Evolutionary conservation across 2,113 vertebrate species (phyloP), one percentile per base, ranked within the genome.

Genomic region (Indicator maculatus): DNA sequence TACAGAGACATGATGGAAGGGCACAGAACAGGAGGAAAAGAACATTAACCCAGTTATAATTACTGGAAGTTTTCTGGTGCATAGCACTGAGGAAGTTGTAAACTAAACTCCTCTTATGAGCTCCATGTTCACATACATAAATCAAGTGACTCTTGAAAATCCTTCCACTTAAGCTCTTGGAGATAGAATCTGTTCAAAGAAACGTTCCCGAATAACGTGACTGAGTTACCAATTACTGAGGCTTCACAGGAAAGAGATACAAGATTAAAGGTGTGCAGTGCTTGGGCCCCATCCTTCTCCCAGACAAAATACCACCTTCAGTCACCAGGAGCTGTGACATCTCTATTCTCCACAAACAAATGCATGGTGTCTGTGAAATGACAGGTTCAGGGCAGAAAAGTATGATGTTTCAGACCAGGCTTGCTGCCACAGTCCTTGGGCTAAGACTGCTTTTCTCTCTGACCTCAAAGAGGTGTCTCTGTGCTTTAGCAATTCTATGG

Each of bases 61-160:
- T 89, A 93, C 44, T 75, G 45, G 61, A 56, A 71, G 61, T 74
- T 78, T 91, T 81, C 58, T 77, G 71, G 65, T 76, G 87, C 77
- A 86, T 52, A 60, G 30, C 28, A 65, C 77, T 89, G 31, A 39
- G 88, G 76, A 69, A 86, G 76, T 70, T 65, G 45, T 82, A 95
- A 95, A 94, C 96, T 92, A 94, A 95, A 97, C 88, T 97, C 91
- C 88, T 94, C 89, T 90, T 77, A 93, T 7, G 45, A 97, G 93
- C 50, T 83, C 92, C 95, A 90, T 3, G 5, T 93, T 90, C 20
- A 8, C 53, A 16, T 11, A 78, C 87, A 85, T 89, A 96, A 97
- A 96, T 96, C 93, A 96, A 96, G 92, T 1, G 36, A 60, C 79
- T 89, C 86, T 95, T 94, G 96, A 97, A 97, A 98, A 98, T 92